phyloP scores from a whole-genome alignment of 64 coral and sea anemone genomes.

The Trachythela sp. region DNA sequence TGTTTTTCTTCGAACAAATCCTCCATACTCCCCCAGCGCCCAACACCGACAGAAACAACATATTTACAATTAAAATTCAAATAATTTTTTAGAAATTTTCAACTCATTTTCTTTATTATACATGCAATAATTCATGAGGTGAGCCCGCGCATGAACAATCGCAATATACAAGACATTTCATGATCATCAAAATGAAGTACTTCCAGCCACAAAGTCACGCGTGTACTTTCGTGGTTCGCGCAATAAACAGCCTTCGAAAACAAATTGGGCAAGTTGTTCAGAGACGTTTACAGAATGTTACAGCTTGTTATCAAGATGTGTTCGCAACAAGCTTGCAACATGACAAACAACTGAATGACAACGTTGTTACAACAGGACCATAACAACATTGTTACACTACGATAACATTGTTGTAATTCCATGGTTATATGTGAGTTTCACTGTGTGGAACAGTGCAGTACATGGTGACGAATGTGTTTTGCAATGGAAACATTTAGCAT shows the following conservation, averaged over 20 bases:
- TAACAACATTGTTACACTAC: not conserved
- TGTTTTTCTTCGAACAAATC: too few species aligned
- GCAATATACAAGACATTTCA: not conserved
- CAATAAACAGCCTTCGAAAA: not conserved
- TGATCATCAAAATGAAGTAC: not conserved
- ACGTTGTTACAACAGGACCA: not conserved
- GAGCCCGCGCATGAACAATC: not conserved
- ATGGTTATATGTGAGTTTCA: too few species aligned
- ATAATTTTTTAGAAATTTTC: not conserved
- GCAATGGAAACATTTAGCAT: too few species aligned
- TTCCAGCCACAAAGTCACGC: not conserved
- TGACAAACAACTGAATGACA: not conserved
- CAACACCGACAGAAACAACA: not conserved
- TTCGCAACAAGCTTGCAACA: too few species aligned
- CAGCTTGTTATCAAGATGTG: too few species aligned
- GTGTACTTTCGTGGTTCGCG: not conserved
- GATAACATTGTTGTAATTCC: too few species aligned
- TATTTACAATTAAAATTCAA: not conserved
- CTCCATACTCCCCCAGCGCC: too few species aligned
- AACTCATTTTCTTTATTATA: slow-evolving; percentile 24
- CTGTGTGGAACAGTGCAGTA: too few species aligned
- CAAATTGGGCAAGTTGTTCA: not conserved
- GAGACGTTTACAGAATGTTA: not conserved
- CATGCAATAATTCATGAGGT: not conserved
- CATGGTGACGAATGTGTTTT: too few species aligned